Conservation (phyloP, 2,888 invertebrate genomes). For the Chloromyia formosa region DNA sequence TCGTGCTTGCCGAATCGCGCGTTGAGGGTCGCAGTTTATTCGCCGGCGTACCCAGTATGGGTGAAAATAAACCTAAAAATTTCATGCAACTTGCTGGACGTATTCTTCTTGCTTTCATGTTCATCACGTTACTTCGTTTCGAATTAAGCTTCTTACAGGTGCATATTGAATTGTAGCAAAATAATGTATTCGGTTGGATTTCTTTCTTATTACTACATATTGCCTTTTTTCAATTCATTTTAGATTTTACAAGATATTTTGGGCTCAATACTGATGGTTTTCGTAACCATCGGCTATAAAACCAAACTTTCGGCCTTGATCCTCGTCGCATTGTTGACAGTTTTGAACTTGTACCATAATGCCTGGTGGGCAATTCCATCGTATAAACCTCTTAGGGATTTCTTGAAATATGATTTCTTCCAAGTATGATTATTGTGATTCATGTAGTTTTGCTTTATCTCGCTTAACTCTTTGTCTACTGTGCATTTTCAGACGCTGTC, state of each 20-base stretch:
- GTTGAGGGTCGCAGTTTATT: conserved; percentile 94
- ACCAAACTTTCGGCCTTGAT: conserved; percentile 97
- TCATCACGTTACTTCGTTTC: conserved; percentile 93
- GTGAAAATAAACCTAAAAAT: conserved; percentile 96
- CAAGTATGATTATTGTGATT: conserved; percentile 73
- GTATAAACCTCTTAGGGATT: conserved; percentile 96
- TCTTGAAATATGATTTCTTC: conserved; percentile 99
- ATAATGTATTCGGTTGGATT: no score
- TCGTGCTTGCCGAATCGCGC: conserved; percentile 95
- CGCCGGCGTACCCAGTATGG: conserved; percentile 91
- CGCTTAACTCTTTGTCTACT: background rate
- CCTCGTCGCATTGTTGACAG: conserved; percentile 86
- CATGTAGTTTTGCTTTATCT: background rate
- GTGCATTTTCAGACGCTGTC: conserved; percentile 83
- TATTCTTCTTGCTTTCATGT: conserved; percentile 97
- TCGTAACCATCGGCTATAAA: conserved; percentile 97
- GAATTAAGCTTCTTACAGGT: conserved; percentile 90
- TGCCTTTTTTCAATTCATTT: conserved; percentile 52
- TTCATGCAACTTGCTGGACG: conserved; percentile 96
- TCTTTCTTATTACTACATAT: no score
- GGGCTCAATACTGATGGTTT: conserved; percentile 92
- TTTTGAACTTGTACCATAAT: conserved; percentile 96
- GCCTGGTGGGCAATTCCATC: conserved; percentile 98
- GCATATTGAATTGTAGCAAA: conserved; percentile 30
- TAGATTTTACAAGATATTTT: conserved; percentile 91